These are phyloP conservation scores for Tachina grossa DNA, from an alignment of 2,888 invertebrate species.

Conservation along the genomic window DNA sequence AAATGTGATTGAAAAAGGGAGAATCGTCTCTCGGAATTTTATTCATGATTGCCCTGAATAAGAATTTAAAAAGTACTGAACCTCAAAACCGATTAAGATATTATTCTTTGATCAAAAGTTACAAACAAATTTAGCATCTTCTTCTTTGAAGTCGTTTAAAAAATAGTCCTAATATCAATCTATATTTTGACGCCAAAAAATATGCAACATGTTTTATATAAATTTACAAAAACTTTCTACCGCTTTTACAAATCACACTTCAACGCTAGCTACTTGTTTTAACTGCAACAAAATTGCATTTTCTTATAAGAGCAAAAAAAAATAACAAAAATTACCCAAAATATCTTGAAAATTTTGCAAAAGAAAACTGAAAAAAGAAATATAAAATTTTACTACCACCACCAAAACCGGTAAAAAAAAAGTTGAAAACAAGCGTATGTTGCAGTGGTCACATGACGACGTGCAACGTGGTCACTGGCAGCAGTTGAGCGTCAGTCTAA, in stretches of 20 bases:
- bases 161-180: background rate
- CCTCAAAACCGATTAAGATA: too few relatives aligned
- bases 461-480: background rate
- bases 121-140: too few relatives aligned
- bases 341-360: background rate
- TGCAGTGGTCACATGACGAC: conserved; percentile 22
- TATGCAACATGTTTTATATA: background rate
- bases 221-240: conserved; percentile 1
- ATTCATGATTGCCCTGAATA: too few relatives aligned
- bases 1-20: too few relatives aligned
- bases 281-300: conserved; percentile 21
- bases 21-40: too few relatives aligned
- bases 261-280: background rate
- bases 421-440: conserved; percentile 33
- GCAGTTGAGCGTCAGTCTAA: conserved; percentile 20
- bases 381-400: background rate
- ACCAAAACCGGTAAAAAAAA: background rate
- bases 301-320: conserved; percentile 1
- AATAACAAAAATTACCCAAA: too few relatives aligned
- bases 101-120: too few relatives aligned
- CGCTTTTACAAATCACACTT: conserved; percentile 39
- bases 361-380: conserved; percentile 6
- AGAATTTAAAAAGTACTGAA: too few relatives aligned
- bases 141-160: background rate
- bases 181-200: background rate